Conservation (phyloP, 2,113 vertebrate genomes). For the Malurus cyaneus region DNA sequence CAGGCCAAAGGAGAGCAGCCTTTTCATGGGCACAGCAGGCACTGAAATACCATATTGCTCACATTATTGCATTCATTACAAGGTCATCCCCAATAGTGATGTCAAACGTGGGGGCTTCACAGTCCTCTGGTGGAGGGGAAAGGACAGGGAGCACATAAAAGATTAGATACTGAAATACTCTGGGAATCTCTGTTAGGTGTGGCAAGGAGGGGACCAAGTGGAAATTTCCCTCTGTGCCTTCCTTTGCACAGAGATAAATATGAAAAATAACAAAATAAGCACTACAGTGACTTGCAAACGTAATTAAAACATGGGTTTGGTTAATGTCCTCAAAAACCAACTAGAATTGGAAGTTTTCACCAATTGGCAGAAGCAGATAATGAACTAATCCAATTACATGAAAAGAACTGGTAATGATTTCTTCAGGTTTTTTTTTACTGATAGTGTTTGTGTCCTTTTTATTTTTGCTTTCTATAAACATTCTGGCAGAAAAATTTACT, state of each 20-base stretch:
- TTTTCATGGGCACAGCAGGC: not conserved
- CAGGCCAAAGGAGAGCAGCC: not conserved
- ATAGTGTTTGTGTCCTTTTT: not conserved
- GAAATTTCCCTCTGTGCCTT: not conserved
- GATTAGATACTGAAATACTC: not conserved
- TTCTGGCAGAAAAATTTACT: not conserved
- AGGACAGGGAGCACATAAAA: not conserved
- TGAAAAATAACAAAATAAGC: not conserved
- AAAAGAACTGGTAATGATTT: not conserved
- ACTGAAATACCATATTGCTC: not conserved
- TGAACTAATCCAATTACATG: not conserved
- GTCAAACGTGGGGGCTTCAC: not conserved
- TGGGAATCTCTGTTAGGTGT: not conserved
- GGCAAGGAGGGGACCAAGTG: not conserved
- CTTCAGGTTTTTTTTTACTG: not conserved
- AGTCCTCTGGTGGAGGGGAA: not conserved
- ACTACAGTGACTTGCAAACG: not conserved
- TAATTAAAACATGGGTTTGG: not conserved
- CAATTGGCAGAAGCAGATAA: not conserved
- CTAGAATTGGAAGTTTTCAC: not conserved
- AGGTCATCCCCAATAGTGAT: not conserved
- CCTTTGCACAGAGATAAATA: not conserved
- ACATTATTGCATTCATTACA: not conserved
- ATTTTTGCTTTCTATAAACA: not conserved
- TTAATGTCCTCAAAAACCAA: not conserved